Evolutionary conservation across 2,888 invertebrate species (phyloP), one percentile per base, ranked within the genome.

Genomic region (Cataglyphis cursor): DNA sequence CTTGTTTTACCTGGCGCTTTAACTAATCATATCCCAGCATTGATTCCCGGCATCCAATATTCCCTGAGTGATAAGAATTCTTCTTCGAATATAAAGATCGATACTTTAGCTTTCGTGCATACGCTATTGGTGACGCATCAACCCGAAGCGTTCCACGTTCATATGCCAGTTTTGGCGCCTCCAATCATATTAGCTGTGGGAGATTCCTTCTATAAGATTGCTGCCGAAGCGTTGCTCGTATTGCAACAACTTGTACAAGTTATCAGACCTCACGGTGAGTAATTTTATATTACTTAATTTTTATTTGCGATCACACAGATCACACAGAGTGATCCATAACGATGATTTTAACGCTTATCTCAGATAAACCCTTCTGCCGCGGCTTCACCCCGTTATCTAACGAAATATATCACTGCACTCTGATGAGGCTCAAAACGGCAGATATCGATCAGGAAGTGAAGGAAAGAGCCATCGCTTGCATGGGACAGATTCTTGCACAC

Each of bases 391-490:
- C 97, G n/a, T 97, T 97, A 94, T 97, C 98, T 31, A 96, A 96
- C 18, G 97, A 97, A 82, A 97, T 98, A 94, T 99, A 99, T 95
- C 96, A 96, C 83, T 98, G 98, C 92, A 98, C 99, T 0, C 95
- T 99, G 90, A 96, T 97, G 84, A 96, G 99, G 83, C 96, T 99
- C 57, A 97, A 97, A 92, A 98, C 99, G 48, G 98, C 99, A 0
- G 99, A 99, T 94, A 99, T 99, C 93, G 99, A 99, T 95, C 99
- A 99, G 95, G 99, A 99, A 95, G 99, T 99, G 0, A 99, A 99
- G 95, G 99, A 99, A 94, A 96, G 99, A 35, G 99, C 99, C 12
- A 99, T 99, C 87, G 98, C 99, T 0, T 99, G 99, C 92, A 98
- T 99, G 97, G 99, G 99, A 18, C 98, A 99, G 95, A 97, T 99